Evolutionary conservation across 2,113 vertebrate species (phyloP), one percentile per base, ranked within the genome.

Genomic region (Morone chrysops): DNA sequence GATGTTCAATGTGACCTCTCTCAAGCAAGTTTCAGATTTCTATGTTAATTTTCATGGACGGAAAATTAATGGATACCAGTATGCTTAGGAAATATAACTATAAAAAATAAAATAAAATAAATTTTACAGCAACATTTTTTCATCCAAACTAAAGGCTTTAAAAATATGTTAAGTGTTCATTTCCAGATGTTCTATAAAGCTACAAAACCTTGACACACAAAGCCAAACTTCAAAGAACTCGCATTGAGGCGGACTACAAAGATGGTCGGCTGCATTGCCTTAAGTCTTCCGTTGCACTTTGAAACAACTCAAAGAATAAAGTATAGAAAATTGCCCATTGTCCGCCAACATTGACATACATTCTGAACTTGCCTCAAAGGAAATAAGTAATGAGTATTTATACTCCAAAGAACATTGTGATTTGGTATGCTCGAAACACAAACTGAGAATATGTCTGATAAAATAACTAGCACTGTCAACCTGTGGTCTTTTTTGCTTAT

Each of bases 1-100:
- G 65, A 57, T 38, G 72, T 20, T 70, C 50, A 38, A 56, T 56
- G 20, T 40, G 67, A 67, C 66, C 50, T 54, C 48, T 9, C 43
- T 9, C 4, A 4, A 72, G 45, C 18, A 38, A 22, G 38, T 31
- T 45, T 41, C 25, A 18, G 16, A 7, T 25, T 16, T 31, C n/a
- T 0, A 45, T 25, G 40, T 13, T 56, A 2, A 31, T 47, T 61
- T 67, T 70, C 22, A 51, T 22, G 18, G 47, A 31, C 43, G 5
- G 38, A 77, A 10, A 51, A 50, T 61, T 0, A 62, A 53, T 68
- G n/a, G n/a, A 71, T 41, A 82, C 31, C 12, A 50, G 4, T 4
- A 13, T 10, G 11, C 9, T 5, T 31, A n/a, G 13, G 51, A n/a
- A 11, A 8, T 16, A 22, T 41, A 8, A 11, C n/a, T 14, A 50